Conservation (phyloP, 2,797 vertebrate genomes). For the Danio aesculapii region DNA sequence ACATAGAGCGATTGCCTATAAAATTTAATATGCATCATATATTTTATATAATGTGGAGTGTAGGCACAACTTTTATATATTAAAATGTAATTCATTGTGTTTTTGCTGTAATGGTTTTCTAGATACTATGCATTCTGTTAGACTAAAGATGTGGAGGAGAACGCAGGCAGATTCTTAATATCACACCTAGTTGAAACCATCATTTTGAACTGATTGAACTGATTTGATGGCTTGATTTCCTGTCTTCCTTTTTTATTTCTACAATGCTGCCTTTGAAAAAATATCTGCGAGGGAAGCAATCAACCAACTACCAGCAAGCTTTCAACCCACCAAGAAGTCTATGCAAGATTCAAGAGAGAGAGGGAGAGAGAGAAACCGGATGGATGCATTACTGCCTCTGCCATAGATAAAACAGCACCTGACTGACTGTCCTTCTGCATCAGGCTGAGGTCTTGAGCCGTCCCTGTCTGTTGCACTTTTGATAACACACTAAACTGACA, state of each 20-base stretch:
- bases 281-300: not conserved
- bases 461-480: constrained; percentile 50
- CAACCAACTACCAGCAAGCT: constrained; percentile 19
- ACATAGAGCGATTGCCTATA: not conserved
- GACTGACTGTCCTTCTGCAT: constrained; percentile 30
- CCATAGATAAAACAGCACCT: constrained; percentile 31
- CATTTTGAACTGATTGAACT: constrained; percentile 10
- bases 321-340: constrained; percentile 5
- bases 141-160: constrained; percentile 3
- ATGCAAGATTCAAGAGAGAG: constrained; percentile 8
- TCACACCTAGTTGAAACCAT: not conserved
- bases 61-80: not conserved
- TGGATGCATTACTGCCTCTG: not conserved
- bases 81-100: not conserved
- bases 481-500: constrained; percentile 42
- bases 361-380: not conserved
- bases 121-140: not conserved
- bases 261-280: not conserved
- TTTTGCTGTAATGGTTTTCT: not conserved
- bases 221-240: constrained; percentile 25
- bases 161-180: not conserved
- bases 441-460: constrained; percentile 29
- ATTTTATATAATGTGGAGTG: not conserved
- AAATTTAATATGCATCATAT: constrained; percentile 7
- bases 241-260: constrained; percentile 11